phyloP scores from a whole-genome alignment of 2,888 invertebrate genomes.

The Saturnia japonica region DNA sequence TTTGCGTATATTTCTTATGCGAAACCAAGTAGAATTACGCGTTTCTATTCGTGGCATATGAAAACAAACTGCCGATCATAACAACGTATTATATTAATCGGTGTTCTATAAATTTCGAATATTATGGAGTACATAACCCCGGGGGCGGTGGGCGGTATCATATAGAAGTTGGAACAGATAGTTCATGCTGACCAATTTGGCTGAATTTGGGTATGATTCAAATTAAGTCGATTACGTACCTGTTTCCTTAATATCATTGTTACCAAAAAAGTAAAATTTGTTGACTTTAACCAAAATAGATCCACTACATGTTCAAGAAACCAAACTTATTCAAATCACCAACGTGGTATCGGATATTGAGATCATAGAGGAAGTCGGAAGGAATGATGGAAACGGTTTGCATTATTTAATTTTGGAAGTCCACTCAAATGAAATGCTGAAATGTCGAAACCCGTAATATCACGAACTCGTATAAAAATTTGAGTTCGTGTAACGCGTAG shows the following conservation, averaged over 20 bases:
- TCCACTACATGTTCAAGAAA: background rate
- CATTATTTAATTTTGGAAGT: too few species aligned
- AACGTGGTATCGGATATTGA: too few species aligned
- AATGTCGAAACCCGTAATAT: too few species aligned
- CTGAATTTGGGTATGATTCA: background rate
- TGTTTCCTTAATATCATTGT: background rate
- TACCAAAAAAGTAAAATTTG: background rate
- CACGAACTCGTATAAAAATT: too few species aligned
- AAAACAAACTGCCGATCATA: conserved; percentile 54
- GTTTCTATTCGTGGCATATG: conserved; percentile 51
- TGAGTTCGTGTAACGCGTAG: background rate
- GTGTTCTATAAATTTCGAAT: conserved; percentile 14
- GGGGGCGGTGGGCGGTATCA: conserved; percentile 1
- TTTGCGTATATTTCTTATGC: conserved; percentile 41
- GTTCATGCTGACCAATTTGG: background rate
- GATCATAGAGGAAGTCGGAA: too few species aligned
- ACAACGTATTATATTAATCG: conserved; percentile 49
- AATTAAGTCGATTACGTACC: background rate
- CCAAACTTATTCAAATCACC: too few species aligned
- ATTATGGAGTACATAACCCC: conserved; percentile 24
- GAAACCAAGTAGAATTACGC: conserved; percentile 41
- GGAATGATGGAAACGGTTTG: too few species aligned
- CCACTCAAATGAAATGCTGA: too few species aligned
- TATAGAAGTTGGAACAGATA: conserved; percentile 2
- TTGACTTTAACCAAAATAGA: background rate